Base-by-base conservation (phyloP, 2,888 invertebrate genomes). In the Ellobium chinense region DNA sequence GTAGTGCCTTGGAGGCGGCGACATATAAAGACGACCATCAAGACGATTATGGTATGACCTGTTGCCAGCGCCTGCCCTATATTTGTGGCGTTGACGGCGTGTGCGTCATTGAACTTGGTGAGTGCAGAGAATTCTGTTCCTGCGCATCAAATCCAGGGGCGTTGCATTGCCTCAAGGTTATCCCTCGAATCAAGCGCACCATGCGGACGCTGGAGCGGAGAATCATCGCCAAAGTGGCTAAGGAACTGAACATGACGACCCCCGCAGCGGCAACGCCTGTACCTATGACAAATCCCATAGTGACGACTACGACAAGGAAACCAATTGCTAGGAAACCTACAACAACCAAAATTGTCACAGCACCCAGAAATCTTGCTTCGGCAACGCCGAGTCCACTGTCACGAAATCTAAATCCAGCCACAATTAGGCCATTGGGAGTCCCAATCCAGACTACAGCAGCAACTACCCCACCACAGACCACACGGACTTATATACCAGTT, bases 1-100 rank as follows among this genome's bases (percentile, higher is more conserved):
- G 65, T 1, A 54, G 29, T 18, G 65, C 75, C n/a, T 29, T 65
- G 5, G 58, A n/a, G 5, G 58, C 12, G 0, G 37, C 34, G 9
- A n/a, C 2, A 18, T 2, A 21, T 2, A 31, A 31, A 2, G 12
- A 24, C 12, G 36, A 37, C 29, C 1, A 29, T 3, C 46, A 27
- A 0, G 68, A 68, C 27, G 9, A 68, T 2, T 36, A 66, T 34
- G n/a, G 58, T 18, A 37, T 34, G 37, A 24, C 56, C 14, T 77
- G 77, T 29, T 77, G 77, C 34, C 66, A 56, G n/a, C 66, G 68
- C 3, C 31, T 77, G 37, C 77, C 77, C 2, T 77, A 77, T 60
- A 77, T 77, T 37, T 77, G 77, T 27, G 68, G 58, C 12, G 68
- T 77, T 1, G 77, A 77, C 27, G 68, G 66, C 0, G 37, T 68